A percentile compares a stretch with the other conserved stretches of the same genome.
phyloP scores from a whole-genome alignment of 2,888 invertebrate genomes.

The Osmoderma eremita region DNA sequence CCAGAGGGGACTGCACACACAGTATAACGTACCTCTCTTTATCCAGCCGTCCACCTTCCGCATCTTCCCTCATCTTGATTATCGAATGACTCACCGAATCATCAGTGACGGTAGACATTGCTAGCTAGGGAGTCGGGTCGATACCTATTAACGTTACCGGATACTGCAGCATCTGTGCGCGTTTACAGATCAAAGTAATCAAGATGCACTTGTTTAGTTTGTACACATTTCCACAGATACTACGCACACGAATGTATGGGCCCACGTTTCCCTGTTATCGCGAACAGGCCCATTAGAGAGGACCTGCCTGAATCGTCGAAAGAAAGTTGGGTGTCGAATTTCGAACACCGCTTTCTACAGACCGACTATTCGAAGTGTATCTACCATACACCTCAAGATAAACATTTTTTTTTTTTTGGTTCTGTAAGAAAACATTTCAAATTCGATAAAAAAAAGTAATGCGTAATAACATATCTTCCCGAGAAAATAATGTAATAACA shows the following conservation, averaged over 20 bases:
- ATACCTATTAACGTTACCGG: slow-evolving; percentile 60
- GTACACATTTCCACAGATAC: slow-evolving; percentile 43
- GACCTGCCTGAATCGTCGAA: neutral
- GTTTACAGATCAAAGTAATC: slow-evolving; percentile 63
- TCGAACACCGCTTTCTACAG: neutral
- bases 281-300: slow-evolving; percentile 24
- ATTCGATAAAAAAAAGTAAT: too few relatives aligned
- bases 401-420: too few relatives aligned
- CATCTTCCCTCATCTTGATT: slow-evolving; percentile 57
- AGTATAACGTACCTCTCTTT: slow-evolving; percentile 47
- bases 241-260: slow-evolving; percentile 9
- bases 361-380: too few relatives aligned
- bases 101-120: slow-evolving; percentile 30
- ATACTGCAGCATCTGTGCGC: slow-evolving; percentile 63
- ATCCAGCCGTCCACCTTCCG: slow-evolving; percentile 50
- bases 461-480: too few relatives aligned
- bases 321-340: slow-evolving; percentile 3
- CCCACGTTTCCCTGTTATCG: slow-evolving; percentile 3
- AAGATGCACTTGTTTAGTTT: slow-evolving; percentile 64
- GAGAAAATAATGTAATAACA: too few relatives aligned
- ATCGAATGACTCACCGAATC: slow-evolving; percentile 61
- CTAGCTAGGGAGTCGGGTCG: slow-evolving; percentile 56
- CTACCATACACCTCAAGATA: too few relatives aligned
- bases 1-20: slow-evolving; percentile 44
- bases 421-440: too few relatives aligned